These are phyloP conservation scores for Sitta carolinensis DNA, from an alignment of 2,797 vertebrate genomes.

Conservation along the genomic window DNA sequence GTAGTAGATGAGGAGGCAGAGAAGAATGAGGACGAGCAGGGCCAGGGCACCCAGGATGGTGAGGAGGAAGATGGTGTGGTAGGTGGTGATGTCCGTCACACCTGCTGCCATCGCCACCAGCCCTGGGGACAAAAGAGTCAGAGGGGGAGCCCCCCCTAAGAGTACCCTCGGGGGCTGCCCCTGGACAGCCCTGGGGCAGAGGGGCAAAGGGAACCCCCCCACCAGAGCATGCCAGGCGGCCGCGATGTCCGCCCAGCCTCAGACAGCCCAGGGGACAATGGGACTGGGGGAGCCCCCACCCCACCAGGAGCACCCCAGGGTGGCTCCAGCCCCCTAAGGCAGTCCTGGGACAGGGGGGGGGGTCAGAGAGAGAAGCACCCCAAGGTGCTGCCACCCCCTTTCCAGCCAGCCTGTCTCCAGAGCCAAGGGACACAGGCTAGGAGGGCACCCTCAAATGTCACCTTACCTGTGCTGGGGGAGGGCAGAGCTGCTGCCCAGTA, in stretches of 20 bases:
- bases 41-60: slow-evolving; percentile 93
- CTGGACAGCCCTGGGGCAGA: background rate
- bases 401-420: background rate
- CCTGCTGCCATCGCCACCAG: slow-evolving; percentile 80
- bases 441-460: background rate
- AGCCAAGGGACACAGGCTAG: background rate
- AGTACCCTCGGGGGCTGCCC: background rate
- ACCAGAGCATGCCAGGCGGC: background rate
- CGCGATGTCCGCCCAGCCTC: too few relatives aligned
- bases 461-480: slow-evolving; percentile 81
- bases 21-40: slow-evolving; percentile 90
- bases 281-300: too few relatives aligned
- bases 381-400: background rate
- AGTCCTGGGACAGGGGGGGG: background rate
- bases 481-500: slow-evolving; percentile 95
- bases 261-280: background rate
- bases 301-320: background rate
- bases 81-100: slow-evolving; percentile 91
- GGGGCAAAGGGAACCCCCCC: background rate
- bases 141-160: background rate
- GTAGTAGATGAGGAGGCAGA: slow-evolving; percentile 96
- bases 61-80: slow-evolving; percentile 97
- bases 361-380: background rate
- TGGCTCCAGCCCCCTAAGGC: background rate
- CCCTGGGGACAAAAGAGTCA: slow-evolving; percentile 50